A percentile compares a stretch with the other conserved stretches of the same genome.
These are phyloP conservation scores for Acipenser ruthenus DNA, from an alignment of 2,797 vertebrate species.

Conservation along the genomic window DNA sequence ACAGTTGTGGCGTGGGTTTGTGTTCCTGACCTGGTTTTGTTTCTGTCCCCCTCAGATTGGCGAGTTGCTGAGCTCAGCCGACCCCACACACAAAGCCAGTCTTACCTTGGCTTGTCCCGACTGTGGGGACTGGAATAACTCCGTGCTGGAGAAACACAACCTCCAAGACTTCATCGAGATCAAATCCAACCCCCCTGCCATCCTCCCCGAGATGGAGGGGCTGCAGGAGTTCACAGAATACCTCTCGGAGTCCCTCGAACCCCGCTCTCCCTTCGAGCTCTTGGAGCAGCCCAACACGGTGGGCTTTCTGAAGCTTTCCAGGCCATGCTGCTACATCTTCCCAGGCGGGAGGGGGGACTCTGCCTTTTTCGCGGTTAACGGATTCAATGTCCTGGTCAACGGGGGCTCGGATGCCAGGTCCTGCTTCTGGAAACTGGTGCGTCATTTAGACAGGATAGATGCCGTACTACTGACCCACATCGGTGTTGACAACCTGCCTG, in stretches of 20 bases:
- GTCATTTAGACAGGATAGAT: constrained; percentile 88
- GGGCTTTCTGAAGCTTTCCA: constrained; percentile 83
- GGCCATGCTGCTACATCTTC: constrained; percentile 93
- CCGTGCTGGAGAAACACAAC: constrained; percentile 49
- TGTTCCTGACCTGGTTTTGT: not conserved
- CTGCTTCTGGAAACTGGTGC: constrained; percentile 89
- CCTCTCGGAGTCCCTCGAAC: constrained; percentile 80
- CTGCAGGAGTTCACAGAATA: constrained; percentile 85
- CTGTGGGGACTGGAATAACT: constrained; percentile 68
- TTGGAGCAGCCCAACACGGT: constrained; percentile 77
- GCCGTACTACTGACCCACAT: constrained; percentile 78
- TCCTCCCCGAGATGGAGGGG: constrained; percentile 75
- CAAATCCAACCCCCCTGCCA: constrained; percentile 57
- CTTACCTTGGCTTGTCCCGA: constrained; percentile 80
- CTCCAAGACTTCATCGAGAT: constrained; percentile 60
- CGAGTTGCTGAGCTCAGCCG: constrained; percentile 55
- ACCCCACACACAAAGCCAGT: constrained; percentile 43
- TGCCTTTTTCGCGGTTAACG: constrained; percentile 85
- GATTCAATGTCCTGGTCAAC: constrained; percentile 85
- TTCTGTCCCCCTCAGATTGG: constrained; percentile 52
- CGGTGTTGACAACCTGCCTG: constrained; percentile 79
- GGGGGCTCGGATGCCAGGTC: constrained; percentile 82
- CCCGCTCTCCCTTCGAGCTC: constrained; percentile 74
- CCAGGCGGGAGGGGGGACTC: constrained; percentile 81
- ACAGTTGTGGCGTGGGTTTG: too few species aligned